A percentile compares a stretch with the other conserved stretches of the same genome.
phyloP scores from a whole-genome alignment of 2,797 vertebrate genomes.

The Clarias platycephalus region DNA sequence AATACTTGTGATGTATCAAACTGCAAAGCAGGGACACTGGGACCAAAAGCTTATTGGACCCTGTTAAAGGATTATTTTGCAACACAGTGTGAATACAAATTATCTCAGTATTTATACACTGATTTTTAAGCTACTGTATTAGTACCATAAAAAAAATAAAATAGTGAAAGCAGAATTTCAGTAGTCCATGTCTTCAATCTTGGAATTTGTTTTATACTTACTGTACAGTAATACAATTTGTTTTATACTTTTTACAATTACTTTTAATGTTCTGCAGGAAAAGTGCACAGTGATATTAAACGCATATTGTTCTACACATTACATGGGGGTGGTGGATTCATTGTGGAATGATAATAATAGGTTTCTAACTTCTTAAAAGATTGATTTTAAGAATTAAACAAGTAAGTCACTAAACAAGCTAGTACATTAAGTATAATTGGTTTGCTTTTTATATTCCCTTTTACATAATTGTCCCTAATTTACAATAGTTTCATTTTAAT shows the following conservation, averaged over 20 bases:
- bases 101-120: background rate
- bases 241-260: background rate
- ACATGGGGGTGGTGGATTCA: background rate
- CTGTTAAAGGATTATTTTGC: constrained; percentile 33
- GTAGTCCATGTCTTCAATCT: background rate
- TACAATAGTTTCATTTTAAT: background rate
- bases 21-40: constrained; percentile 31
- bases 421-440: background rate
- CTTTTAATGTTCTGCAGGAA: background rate
- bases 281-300: background rate
- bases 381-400: background rate
- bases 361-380: background rate
- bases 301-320: background rate
- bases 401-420: background rate
- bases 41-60: constrained; percentile 16
- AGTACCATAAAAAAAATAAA: background rate
- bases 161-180: background rate
- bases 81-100: constrained; percentile 29
- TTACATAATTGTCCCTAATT: background rate
- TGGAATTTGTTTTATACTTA: background rate
- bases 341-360: background rate
- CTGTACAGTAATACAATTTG: background rate
- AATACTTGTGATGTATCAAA: constrained; percentile 40
- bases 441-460: background rate
- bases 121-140: background rate